Evolutionary conservation across 2,888 invertebrate species (phyloP).

Genomic region (Drosophila birchii): DNA sequence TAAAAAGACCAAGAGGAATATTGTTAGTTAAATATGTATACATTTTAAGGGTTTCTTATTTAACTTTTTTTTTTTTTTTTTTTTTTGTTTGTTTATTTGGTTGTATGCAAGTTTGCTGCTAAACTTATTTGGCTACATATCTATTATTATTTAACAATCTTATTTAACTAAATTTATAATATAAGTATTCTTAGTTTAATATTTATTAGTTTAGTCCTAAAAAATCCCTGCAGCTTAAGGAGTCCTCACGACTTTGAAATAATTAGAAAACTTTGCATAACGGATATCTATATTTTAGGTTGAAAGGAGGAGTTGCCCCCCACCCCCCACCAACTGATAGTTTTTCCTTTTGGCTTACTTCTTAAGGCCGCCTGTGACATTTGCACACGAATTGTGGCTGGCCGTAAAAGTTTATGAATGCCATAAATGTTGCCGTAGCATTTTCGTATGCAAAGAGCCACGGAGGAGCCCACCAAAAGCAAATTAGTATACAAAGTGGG

Average conservation of each 20-base stretch:
- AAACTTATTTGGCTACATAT: too few relatives aligned
- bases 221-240: neutral
- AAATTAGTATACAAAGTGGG: slow-evolving; percentile 79
- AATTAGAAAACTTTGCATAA: slow-evolving; percentile 39
- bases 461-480: slow-evolving; percentile 55
- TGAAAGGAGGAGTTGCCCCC: neutral
- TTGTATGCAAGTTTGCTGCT: too few relatives aligned
- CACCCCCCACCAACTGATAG: slow-evolving; percentile 11
- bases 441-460: slow-evolving; percentile 70
- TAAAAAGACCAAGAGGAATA: slow-evolving; percentile 37
- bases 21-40: slow-evolving; percentile 34
- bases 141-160: too few relatives aligned
- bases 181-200: neutral
- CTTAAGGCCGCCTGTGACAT: slow-evolving; percentile 39
- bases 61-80: too few relatives aligned
- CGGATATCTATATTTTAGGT: slow-evolving; percentile 8
- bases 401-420: slow-evolving; percentile 80
- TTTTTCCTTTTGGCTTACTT: slow-evolving; percentile 23
- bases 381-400: slow-evolving; percentile 59
- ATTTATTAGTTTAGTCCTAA: too few relatives aligned
- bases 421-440: slow-evolving; percentile 76
- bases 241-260: slow-evolving; percentile 22
- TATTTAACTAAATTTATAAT: too few relatives aligned
- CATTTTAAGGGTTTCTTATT: neutral
- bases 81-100: too few relatives aligned